phyloP scores from a whole-genome alignment of 2,797 vertebrate species.

The Falco concolor region DNA sequence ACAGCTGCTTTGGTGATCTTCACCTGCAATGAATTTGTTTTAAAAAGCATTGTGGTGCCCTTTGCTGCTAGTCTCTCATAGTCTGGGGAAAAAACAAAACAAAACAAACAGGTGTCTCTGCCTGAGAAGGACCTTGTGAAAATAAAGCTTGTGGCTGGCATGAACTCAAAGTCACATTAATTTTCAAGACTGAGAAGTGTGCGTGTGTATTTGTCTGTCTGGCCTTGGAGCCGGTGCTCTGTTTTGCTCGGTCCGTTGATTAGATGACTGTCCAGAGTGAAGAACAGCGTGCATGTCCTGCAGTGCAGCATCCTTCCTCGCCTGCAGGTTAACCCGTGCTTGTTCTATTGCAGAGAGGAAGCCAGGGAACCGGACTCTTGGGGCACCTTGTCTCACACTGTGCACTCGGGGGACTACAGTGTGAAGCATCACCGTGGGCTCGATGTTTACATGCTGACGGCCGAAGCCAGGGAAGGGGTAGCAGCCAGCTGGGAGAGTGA shows the following conservation, averaged over 20 bases:
- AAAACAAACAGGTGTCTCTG: neutral
- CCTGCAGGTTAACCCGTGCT: neutral
- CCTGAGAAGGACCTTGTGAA: neutral
- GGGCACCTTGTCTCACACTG: conserved; percentile 70
- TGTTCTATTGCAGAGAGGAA: conserved; percentile 77
- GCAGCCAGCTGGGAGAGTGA: conserved; percentile 71
- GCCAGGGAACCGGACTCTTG: conserved; percentile 69
- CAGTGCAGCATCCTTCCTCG: neutral
- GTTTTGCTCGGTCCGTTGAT: neutral
- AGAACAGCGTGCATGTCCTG: neutral
- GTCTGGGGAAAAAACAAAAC: neutral
- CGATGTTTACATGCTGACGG: conserved; percentile 85
- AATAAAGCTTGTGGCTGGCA: neutral
- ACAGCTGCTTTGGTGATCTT: neutral
- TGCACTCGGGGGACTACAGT: conserved; percentile 73
- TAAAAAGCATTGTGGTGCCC: neutral
- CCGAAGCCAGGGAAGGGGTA: conserved; percentile 62
- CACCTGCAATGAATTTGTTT: neutral
- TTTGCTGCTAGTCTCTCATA: neutral
- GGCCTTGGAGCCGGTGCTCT: neutral
- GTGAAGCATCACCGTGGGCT: conserved; percentile 82
- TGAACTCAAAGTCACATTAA: neutral
- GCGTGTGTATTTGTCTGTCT: neutral
- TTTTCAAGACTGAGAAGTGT: neutral
- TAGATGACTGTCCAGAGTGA: conserved; percentile 14